Evolutionary conservation across 2,888 invertebrate genomes (phyloP), one percentile per base, ranked within the genome.

Genomic region (Noctua comes): DNA sequence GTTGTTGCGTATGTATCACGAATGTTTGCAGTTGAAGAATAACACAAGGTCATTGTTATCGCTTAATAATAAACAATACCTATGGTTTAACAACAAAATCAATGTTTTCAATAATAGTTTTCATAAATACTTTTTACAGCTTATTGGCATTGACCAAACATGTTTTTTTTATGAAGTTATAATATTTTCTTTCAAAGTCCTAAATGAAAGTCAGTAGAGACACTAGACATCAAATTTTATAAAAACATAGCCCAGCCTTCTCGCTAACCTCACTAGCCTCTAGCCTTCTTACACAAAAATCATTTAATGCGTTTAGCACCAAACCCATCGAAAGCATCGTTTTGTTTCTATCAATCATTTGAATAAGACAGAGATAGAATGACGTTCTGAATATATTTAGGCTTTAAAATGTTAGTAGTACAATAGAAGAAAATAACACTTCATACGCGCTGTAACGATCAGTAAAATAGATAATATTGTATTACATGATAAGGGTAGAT

Each of bases 41-140:
- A 86, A 88, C 82, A 88, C 81, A 90, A 88, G 88, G 89, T 84
- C 86, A 85, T 88, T 88, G 86, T 88, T 80, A 82, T 76, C 80
- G 72, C 68, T 76, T 82, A 76, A 84, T 85, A 85, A 86, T 83
- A 83, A 77, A 83, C 83, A 77, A 77, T 73, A 79, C 66, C 62
- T 70, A 66, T 68, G 82, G 83, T 89, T 80, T 82, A 76, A 85
- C 79, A 88, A 87, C 75, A 80, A 81, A 79, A 82, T 75, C 68
- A 66, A 76, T 85, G 80, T 80, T 80, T 80, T 62, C 18, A 73
- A 77, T 85, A 75, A 86, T 64, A 73, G 40, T 64, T n/a, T 59
- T 66, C 66, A 74, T 70, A 54, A 70, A 73, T 73, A 75, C 64
- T 65, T 80, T 68, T 77, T 68, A 40, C 27, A 77, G 40, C 59